phyloP scores from a whole-genome alignment of 1,140 invertebrate species.

The Ctenoplectra terminalis region DNA sequence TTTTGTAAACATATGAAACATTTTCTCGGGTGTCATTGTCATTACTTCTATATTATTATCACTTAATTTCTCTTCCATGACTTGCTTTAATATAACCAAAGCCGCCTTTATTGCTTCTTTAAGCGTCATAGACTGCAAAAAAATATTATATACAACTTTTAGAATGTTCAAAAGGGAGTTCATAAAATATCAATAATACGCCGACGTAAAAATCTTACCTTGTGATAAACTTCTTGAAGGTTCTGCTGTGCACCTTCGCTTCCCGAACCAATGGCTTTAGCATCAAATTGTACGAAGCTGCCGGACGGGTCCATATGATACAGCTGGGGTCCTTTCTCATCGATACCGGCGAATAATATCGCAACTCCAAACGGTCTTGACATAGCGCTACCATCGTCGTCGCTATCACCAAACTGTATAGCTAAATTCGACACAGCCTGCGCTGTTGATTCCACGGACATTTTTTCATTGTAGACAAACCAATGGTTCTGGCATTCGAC shows the following conservation, averaged over 20 bases:
- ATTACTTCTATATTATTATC: conserved; percentile 99
- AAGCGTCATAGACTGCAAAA: conserved; percentile 97
- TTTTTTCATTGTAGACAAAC: conserved; percentile 98
- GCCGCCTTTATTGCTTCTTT: conserved; percentile 96
- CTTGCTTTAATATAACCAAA: conserved; percentile 98
- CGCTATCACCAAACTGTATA: conserved; percentile 99
- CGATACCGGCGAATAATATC: conserved; percentile 93
- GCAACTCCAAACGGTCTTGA: conserved; percentile 99
- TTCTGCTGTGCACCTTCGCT: conserved; percentile 99
- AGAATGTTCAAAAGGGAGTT: neutral
- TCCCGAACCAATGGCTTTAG: conserved; percentile 99
- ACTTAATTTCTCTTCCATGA: conserved; percentile 99
- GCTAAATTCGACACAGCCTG: conserved; percentile 99
- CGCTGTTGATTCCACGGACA: conserved; percentile 98
- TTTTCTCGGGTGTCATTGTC: conserved; percentile 92
- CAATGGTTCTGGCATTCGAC: conserved; percentile 99
- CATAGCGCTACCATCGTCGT: conserved; percentile 98
- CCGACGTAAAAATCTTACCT: conserved; percentile 83
- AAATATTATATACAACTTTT: conserved; percentile 60
- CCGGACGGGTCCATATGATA: conserved; percentile 99
- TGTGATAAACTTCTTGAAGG: conserved; percentile 93
- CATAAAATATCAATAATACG: neutral
- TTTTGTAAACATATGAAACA: conserved; percentile 96
- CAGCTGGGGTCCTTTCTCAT: conserved; percentile 93
- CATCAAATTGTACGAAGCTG: conserved; percentile 98